Conservation (phyloP, 2,888 invertebrate species). For the Leucophenga maculata region DNA sequence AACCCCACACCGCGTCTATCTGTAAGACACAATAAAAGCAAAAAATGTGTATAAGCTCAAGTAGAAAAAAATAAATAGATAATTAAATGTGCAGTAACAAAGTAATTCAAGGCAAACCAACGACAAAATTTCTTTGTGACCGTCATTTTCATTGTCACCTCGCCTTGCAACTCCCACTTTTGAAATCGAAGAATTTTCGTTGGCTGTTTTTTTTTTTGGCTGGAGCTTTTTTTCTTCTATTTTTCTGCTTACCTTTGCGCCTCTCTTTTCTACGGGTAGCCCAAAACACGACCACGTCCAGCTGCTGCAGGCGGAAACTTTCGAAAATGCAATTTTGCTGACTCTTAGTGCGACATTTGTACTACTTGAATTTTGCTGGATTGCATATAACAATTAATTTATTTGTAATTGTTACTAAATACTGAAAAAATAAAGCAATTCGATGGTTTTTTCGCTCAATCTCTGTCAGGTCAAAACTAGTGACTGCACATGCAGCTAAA, state of each 20-base stretch:
- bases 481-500: too few relatives aligned
- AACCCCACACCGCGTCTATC: constrained; percentile 97
- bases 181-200: too few relatives aligned
- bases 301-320: constrained; percentile 68
- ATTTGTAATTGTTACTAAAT: too few relatives aligned
- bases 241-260: constrained; percentile 68
- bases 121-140: not conserved
- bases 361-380: constrained; percentile 8
- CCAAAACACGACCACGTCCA: constrained; percentile 72
- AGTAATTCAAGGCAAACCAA: not conserved
- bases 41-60: constrained; percentile 23
- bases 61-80: not conserved
- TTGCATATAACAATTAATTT: too few relatives aligned
- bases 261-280: constrained; percentile 70
- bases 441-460: too few relatives aligned
- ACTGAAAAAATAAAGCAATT: too few relatives aligned
- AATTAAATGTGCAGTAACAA: too few relatives aligned
- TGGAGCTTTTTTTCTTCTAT: too few relatives aligned
- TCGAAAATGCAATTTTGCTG: constrained; percentile 70
- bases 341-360: constrained; percentile 58
- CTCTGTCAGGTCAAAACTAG: too few relatives aligned
- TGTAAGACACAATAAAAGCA: constrained; percentile 70
- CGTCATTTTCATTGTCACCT: not conserved
- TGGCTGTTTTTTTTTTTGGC: too few relatives aligned
- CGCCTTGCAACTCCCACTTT: not conserved